Evolutionary conservation across 2,888 invertebrate species (phyloP).

Genomic region (Pristionchus mayeri): DNA sequence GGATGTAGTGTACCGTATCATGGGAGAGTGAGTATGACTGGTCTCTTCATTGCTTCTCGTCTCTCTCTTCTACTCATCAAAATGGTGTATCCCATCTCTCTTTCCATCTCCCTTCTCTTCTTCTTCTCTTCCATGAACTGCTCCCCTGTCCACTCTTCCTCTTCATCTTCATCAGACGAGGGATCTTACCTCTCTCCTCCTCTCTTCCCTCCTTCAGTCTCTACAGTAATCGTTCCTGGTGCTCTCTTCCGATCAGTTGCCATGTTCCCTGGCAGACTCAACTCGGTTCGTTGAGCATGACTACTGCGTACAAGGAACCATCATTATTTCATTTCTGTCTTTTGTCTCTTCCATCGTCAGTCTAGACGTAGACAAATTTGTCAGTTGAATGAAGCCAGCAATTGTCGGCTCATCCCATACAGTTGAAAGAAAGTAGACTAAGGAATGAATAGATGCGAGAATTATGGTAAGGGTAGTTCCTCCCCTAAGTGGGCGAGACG

Average conservation of each 20-base stretch:
- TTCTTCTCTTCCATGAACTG: not conserved
- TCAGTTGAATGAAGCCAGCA: too few species aligned
- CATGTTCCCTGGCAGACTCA: slow-evolving; percentile 43
- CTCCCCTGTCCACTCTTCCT: slow-evolving; percentile 7
- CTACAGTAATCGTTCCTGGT: slow-evolving; percentile 2
- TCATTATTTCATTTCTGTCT: not conserved
- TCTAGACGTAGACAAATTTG: too few species aligned
- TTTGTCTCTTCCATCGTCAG: not conserved
- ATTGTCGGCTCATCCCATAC: not conserved
- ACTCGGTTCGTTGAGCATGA: slow-evolving; percentile 8
- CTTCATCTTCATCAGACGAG: slow-evolving; percentile 26
- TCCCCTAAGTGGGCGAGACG: not conserved
- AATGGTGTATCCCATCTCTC: slow-evolving; percentile 35
- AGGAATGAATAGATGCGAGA: not conserved
- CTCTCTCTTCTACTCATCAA: slow-evolving; percentile 28
- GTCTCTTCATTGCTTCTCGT: slow-evolving; percentile 35
- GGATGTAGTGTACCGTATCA: not conserved
- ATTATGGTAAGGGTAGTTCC: slow-evolving; percentile 19
- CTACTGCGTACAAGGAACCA: not conserved
- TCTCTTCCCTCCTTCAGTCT: not conserved
- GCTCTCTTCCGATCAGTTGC: slow-evolving; percentile 31
- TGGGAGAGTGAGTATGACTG: not conserved
- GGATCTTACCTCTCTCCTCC: slow-evolving; percentile 8
- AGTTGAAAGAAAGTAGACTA: not conserved
- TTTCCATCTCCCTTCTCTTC: slow-evolving; percentile 18